Evolutionary conservation across 2,888 invertebrate species (phyloP).

Genomic region (Sisyra terminalis): DNA sequence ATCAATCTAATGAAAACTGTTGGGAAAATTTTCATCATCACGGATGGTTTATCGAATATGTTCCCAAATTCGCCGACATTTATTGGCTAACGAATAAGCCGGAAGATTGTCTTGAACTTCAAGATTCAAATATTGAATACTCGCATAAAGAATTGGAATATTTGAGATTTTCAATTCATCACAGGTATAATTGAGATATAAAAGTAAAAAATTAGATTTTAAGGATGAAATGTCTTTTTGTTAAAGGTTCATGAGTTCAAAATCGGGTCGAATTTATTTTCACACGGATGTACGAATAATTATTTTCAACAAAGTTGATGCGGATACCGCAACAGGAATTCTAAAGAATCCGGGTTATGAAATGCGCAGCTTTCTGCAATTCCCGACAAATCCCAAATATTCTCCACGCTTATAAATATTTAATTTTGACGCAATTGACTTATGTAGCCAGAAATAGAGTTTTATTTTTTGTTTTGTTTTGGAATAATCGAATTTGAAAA

Average conservation of each 20-base stretch:
- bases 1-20: constrained; percentile 95
- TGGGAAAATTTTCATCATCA: constrained; percentile 92
- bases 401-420: constrained; percentile 42
- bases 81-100: constrained; percentile 82
- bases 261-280: constrained; percentile 81
- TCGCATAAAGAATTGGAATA: constrained; percentile 45
- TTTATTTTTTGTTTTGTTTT: too few relatives aligned
- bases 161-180: constrained; percentile 86
- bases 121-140: constrained; percentile 20
- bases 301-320: constrained; percentile 86
- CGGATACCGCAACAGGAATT: constrained; percentile 79
- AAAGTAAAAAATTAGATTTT: too few relatives aligned
- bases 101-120: constrained; percentile 22
- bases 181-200: constrained; percentile 43
- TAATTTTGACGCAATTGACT: too few relatives aligned
- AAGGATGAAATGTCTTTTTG: constrained; percentile 9
- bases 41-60: constrained; percentile 89
- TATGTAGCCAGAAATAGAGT: too few relatives aligned
- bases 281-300: constrained; percentile 93
- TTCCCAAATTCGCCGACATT: constrained; percentile 86
- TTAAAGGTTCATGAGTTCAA: constrained; percentile 90
- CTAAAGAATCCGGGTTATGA: constrained; percentile 59
- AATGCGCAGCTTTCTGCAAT: constrained; percentile 70
- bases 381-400: constrained; percentile 76
- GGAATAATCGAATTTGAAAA: too few relatives aligned